A percentile compares a stretch with the other conserved stretches of the same genome.
Conservation (phyloP, 2,113 vertebrate genomes). For the Nyctereutes procyonoides region DNA sequence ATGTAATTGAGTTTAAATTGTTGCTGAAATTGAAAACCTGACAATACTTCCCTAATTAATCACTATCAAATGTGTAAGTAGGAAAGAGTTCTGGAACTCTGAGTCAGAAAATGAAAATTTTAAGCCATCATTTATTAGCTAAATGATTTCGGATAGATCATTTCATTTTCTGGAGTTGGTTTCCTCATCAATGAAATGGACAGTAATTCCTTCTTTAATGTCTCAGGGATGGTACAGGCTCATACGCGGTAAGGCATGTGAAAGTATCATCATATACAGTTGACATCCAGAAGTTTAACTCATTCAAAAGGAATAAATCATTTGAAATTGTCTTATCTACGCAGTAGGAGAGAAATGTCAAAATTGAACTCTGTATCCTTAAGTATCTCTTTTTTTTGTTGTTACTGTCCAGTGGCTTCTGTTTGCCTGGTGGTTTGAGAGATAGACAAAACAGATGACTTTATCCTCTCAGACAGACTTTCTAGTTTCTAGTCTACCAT, state of each 20-base stretch:
- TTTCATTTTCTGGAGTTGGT: conserved; percentile 46
- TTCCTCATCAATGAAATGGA: conserved; percentile 52
- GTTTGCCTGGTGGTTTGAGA: conserved; percentile 29
- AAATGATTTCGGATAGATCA: conserved; percentile 51
- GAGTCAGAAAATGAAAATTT: not conserved
- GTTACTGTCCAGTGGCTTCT: not conserved
- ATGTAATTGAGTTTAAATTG: conserved; percentile 48
- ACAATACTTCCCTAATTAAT: not conserved
- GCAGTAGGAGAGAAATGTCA: not conserved
- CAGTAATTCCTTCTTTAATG: conserved; percentile 37
- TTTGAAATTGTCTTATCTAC: not conserved
- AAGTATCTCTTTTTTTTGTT: conserved; percentile 32
- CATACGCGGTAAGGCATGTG: not conserved
- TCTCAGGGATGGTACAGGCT: conserved; percentile 36
- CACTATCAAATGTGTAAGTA: conserved; percentile 20
- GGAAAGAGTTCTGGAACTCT: conserved; percentile 50
- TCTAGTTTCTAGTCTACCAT: not conserved
- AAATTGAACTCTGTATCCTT: conserved; percentile 25
- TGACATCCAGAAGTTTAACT: conserved; percentile 35
- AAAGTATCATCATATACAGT: conserved; percentile 37
- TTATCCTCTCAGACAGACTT: too few species aligned
- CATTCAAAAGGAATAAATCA: conserved; percentile 33
- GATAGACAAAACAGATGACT: not conserved
- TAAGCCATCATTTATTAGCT: conserved; percentile 44
- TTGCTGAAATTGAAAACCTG: conserved; percentile 41